Evolutionary conservation across 2,113 vertebrate species (phyloP), one percentile per base, ranked within the genome.

Genomic region (Pantherophis guttatus): DNA sequence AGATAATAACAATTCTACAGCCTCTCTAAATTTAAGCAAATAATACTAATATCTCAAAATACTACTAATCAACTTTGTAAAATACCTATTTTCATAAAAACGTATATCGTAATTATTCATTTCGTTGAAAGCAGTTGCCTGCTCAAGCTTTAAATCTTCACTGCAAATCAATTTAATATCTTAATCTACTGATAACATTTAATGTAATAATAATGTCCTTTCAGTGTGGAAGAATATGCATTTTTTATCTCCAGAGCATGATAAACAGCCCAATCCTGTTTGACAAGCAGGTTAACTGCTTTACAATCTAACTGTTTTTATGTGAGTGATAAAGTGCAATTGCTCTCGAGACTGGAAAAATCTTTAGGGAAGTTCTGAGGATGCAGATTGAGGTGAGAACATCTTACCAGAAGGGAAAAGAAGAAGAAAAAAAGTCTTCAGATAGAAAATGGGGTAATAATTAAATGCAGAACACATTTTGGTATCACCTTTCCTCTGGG

Each of bases 381-480:
- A 85, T 85, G 65, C 53, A 57, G 55, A 9, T 26, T 15, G 70
- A 57, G 23, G 33, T 50, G 44, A 15, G 8, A 90, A 52, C 23
- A 52, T 65, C 89, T 65, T 65, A 9, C 5, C 26, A 59, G 44
- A 54, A 88, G 54, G 52, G 13, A 88, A 24, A 87, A 15, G 5
- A n/a, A 88, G 26, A 55, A n/a, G 5, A n/a, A 54, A 2, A 53
- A 54, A 55, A 33, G 8, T 33, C 17, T 58, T 55, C 29, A 19
- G 54, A 23, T 39, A 75, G 19, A 88, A 88, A 88, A 57, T 88
- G 17, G 54, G 10, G n/a, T 33, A 57, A 88, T 88, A 88, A 88
- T 57, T 55, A 57, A n/a, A 88, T 88, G 53, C 53, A 75, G 70
- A 75, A 75, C 70, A 54, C 54, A n/a, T 88, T 88, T 88, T 89